Base-by-base conservation (phyloP, 2,888 invertebrate genomes). In the Linyphia triangularis region DNA sequence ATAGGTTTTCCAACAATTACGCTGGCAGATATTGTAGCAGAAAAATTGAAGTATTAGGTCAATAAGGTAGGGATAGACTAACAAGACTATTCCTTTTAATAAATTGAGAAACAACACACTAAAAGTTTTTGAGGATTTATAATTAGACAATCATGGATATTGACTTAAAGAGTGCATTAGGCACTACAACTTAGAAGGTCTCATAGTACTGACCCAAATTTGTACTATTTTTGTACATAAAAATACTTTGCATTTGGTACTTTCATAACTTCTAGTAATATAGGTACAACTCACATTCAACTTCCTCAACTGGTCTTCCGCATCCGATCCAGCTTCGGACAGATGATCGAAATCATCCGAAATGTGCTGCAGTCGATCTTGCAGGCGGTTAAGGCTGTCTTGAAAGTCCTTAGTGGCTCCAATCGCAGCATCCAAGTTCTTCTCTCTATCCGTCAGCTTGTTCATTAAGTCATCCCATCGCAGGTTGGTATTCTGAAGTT, bases 381-480 rank as follows among this genome's bases (percentile, higher is more conserved):
- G 94, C 6, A 99, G 94, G 0, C 97, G 94, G 85, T 96, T 95
- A 4, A 98, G 94, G 1, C 96, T 96, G 0, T 97, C 96, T 93
- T 98, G 97, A 93, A 98, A 98, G 93, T 98, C 97, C 85, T 97
- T 95, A 75, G 97, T 97, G 9, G 98, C 97, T 91, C 97, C 98
- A 2, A 97, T 97, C 0, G 98, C 97, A 1, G 97, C 97, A 85
- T 97, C 97, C 4, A 98, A 94, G 88, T 96, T 96, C 51, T 96
- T 95, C 0, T 97, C 97, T n/a, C 98, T 95, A 91, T 97, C 96
- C 92, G 97, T 97, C 81, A 99, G 93, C 91, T 96, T 96, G 75
- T 94, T 94, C 61, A 96, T 94, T 82, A 98, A 94, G 91, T 97
- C 96, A 86, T 96, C 95, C 98, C 98, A 98, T 81, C 93, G 93